Percentiles rank a stretch among this genome's conserved stretches.
These are phyloP conservation scores for Solenopsis invicta DNA, from an alignment of 1,140 invertebrate genomes.

Conservation along the genomic window DNA sequence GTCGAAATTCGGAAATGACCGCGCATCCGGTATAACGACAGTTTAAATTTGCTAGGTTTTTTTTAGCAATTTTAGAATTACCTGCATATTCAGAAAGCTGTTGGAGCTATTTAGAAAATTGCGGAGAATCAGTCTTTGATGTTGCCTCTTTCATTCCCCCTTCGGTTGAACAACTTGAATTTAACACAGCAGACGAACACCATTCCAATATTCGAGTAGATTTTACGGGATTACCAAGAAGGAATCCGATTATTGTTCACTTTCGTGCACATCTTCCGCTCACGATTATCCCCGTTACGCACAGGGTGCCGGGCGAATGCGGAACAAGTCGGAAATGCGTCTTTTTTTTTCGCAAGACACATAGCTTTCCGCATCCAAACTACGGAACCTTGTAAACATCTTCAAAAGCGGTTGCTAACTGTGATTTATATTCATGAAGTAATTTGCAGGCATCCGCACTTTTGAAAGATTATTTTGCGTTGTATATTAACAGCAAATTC, in stretches of 20 bases:
- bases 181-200: slow-evolving; percentile 46
- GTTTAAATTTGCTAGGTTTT: background rate
- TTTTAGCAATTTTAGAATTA: background rate
- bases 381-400: slow-evolving; percentile 24
- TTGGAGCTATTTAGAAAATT: background rate
- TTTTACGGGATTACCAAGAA: slow-evolving; percentile 54
- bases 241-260: slow-evolving; percentile 59
- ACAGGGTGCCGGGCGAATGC: slow-evolving; percentile 34
- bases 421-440: slow-evolving; percentile 49
- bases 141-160: background rate
- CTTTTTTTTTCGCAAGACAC: background rate
- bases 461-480: slow-evolving; percentile 17
- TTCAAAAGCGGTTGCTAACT: slow-evolving; percentile 42
- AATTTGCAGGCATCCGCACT: slow-evolving; percentile 33
- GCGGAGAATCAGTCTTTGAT: background rate
- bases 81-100: background rate
- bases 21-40: background rate
- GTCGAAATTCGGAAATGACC: slow-evolving; percentile 21
- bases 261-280: background rate
- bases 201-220: slow-evolving; percentile 58
- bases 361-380: background rate
- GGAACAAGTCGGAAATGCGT: background rate
- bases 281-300: slow-evolving; percentile 10
- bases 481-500: slow-evolving; percentile 27
- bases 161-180: slow-evolving; percentile 13